These are phyloP conservation scores for Rhegmatorhina hoffmannsi DNA, from an alignment of 2,113 vertebrate species.

Conservation along the genomic window DNA sequence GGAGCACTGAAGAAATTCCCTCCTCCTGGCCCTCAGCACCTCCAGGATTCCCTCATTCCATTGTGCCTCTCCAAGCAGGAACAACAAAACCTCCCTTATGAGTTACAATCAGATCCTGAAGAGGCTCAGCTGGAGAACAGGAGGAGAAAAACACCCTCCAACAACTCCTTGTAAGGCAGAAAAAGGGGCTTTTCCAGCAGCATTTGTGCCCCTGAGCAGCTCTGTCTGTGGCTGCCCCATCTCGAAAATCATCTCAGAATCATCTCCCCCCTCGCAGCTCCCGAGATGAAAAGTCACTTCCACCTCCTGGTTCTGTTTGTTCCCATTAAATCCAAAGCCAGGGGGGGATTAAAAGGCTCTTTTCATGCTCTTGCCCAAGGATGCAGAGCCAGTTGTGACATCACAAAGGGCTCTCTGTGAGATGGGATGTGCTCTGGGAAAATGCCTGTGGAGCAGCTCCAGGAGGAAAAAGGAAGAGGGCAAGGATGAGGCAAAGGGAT, in stretches of 20 bases:
- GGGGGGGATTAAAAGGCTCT: neutral
- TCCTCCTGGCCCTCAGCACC: neutral
- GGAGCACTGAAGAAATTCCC: neutral
- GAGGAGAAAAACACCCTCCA: neutral
- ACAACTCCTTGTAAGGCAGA: neutral
- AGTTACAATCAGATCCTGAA: neutral
- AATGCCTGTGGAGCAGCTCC: neutral
- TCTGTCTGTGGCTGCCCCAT: neutral
- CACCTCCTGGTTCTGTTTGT: neutral
- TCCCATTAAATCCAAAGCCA: neutral
- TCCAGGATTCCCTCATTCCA: neutral
- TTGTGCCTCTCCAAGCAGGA: neutral
- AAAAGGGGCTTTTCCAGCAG: neutral
- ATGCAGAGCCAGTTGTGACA: neutral
- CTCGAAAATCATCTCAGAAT: neutral
- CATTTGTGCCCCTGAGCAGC: neutral
- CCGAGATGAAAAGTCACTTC: neutral
- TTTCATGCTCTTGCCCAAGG: slow-evolving; percentile 9
- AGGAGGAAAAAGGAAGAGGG: neutral
- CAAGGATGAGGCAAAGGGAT: neutral
- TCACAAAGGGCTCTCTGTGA: slow-evolving; percentile 20
- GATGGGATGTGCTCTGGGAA: neutral
- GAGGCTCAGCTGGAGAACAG: neutral
- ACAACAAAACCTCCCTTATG: neutral
- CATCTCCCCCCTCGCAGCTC: neutral